Evolutionary conservation across 1,140 invertebrate species (phyloP), one percentile per base, ranked within the genome.

Genomic region (Neodiprion lecontei): DNA sequence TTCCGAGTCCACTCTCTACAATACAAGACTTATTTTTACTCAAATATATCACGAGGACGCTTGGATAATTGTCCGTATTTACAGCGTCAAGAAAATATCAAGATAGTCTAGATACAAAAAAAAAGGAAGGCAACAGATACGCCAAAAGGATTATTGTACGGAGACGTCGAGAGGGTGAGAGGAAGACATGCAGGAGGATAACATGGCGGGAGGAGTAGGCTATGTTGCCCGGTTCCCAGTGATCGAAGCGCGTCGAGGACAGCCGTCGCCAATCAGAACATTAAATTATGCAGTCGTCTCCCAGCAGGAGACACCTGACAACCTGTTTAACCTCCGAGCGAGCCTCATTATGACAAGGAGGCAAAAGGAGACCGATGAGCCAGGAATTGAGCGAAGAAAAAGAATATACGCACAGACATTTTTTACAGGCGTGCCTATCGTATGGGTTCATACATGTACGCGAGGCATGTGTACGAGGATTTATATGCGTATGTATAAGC

Each of bases 301-400:
- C 67, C 78, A 79, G 80, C 81, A 81, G 79, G 81, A 71, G 53
- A 82, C 81, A 81, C 80, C 77, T 84, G 82, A 84, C 84, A 86
- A 86, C 82, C 84, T 80, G 82, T 85, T 87, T 84, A 85, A 86
- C 81, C 83, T 86, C 81, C 78, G 78, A 74, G 75, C 78, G 79
- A 72, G 77, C 81, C 83, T 86, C 77, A 79, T 83, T 82, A 81
- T 83, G 77, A 84, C 81, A 87, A 87, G 53, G 28, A 40, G 11
- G 53, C 53, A 61, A 61, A 61, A 61, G 53, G 53, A 61, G 53
- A 61, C 53, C 53, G 53, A 61, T 61, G 53, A 61, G 53, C 53
- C 11, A 14, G 11, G 53, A 17, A 12, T 14, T 61, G 11, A 61
- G 53, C 53, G 53, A 17, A 17, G 53, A 61, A 61, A 61, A 61